These are phyloP conservation scores for Mixornis gularis DNA, from an alignment of 2,113 vertebrate species.

Conservation along the genomic window DNA sequence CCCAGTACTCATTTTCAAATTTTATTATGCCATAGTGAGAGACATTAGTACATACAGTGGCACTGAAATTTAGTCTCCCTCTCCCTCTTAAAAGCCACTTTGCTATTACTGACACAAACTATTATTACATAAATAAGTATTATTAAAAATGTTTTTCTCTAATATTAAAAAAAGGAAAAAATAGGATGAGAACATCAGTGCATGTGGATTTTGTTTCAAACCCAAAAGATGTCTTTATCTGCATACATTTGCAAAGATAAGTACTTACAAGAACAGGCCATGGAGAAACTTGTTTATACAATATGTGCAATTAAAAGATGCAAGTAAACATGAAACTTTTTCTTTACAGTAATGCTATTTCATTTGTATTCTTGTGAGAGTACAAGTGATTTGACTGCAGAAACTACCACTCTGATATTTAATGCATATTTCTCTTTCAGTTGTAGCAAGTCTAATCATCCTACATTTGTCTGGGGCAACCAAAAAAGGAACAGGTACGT, in stretches of 20 bases:
- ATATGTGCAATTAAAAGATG: not conserved
- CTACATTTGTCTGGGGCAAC: slow-evolving; percentile 93
- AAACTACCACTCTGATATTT: not conserved
- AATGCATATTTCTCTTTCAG: slow-evolving; percentile 75
- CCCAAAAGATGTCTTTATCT: not conserved
- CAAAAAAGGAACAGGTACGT: slow-evolving; percentile 95
- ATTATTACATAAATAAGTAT: not conserved
- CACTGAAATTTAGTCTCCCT: not conserved
- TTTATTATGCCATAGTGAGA: not conserved
- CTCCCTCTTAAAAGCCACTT: not conserved
- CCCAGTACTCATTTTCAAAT: not conserved
- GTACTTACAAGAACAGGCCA: not conserved
- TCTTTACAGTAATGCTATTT: not conserved
- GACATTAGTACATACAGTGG: not conserved
- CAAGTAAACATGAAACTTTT: not conserved
- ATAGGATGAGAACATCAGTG: not conserved
- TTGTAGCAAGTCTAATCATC: slow-evolving; percentile 98
- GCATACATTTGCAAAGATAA: not conserved
- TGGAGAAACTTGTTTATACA: not conserved
- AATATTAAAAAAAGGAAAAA: not conserved
- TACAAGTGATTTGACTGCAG: not conserved
- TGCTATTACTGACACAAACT: not conserved
- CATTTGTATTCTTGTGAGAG: not conserved
- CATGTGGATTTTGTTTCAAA: not conserved
- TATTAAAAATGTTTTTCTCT: not conserved